Percentiles rank a stretch among this genome's conserved stretches.
phyloP scores from a whole-genome alignment of 2,888 invertebrate species.

The Melanostoma mellinum region DNA sequence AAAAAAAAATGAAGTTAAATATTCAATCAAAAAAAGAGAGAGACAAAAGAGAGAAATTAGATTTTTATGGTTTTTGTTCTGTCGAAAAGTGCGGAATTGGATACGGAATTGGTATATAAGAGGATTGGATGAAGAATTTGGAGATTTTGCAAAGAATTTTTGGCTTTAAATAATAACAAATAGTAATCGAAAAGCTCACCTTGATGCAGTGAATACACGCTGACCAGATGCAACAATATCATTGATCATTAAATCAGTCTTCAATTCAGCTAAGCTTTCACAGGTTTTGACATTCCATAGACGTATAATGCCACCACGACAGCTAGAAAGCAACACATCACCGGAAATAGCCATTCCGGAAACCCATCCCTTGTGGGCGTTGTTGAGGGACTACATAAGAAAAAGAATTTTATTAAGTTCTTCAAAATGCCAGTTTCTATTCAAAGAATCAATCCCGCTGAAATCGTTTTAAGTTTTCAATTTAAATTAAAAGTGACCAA shows the following conservation, averaged over 20 bases:
- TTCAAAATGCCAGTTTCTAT: background rate
- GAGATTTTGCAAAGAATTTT: slow-evolving; percentile 26
- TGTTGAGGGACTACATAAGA: slow-evolving; percentile 86
- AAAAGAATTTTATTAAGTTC: slow-evolving; percentile 5
- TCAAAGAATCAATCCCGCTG: slow-evolving; percentile 16
- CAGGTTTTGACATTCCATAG: slow-evolving; percentile 89
- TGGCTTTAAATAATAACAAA: background rate
- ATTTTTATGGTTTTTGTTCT: slow-evolving; percentile 52
- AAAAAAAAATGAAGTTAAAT: slow-evolving; percentile 11
- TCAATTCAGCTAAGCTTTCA: slow-evolving; percentile 85
- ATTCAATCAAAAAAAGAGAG: slow-evolving; percentile 30
- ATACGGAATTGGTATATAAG: slow-evolving; percentile 26
- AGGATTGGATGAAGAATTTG: slow-evolving; percentile 49
- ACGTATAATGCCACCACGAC: slow-evolving; percentile 89
- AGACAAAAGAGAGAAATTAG: slow-evolving; percentile 64
- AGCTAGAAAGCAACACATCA: slow-evolving; percentile 87
- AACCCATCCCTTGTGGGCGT: slow-evolving; percentile 94
- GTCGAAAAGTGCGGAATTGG: slow-evolving; percentile 30
- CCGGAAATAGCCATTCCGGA: slow-evolving; percentile 86
- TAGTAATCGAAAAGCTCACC: slow-evolving; percentile 84
- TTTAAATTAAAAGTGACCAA: background rate
- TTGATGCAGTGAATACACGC: slow-evolving; percentile 91
- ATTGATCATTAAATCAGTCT: slow-evolving; percentile 88
- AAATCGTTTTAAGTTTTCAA: slow-evolving; percentile 6
- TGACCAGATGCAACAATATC: slow-evolving; percentile 86